Evolutionary conservation across 2,888 invertebrate genomes (phyloP), one percentile per base, ranked within the genome.

Genomic region (Chymomyza amoena): DNA sequence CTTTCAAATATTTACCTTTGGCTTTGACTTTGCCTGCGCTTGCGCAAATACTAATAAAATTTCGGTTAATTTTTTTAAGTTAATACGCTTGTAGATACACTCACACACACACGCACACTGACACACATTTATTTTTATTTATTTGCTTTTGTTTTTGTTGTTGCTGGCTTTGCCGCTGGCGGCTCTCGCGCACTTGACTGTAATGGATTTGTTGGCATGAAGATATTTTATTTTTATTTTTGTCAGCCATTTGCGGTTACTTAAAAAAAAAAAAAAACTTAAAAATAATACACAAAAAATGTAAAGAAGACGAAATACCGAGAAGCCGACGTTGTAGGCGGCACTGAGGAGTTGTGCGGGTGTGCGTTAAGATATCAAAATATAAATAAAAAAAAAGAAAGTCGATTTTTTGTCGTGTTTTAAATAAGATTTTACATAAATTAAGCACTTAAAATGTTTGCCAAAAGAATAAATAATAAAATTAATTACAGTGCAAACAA

Each of bases 31-130:
- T 81, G 84, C 77, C 89, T 89, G 84, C 84, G 89, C 87, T 85
- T 85, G 88, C 84, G 89, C 87, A 88, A 91, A 91, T 88, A 91
- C 87, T 88, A 89, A 90, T 90, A 90, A 90, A 90, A 90, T 90
- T 91, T 90, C 83, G 89, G 90, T 89, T 89, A 89, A 89, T 90
- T 89, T 89, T 88, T 81, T 80, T 76, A 87, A 84, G 76, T 87
- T 80, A 87, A 89, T 88, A 85, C 86, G 73, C 83, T n/a, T 63
- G 56, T 52, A 36, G 6, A 81, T 45, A 45, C 72, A 73, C 69
- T 78, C 70, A 73, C 69, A 39, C 57, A 6, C 13, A 60, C 28
- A 32, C 51, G 50, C 52, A 64, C 25, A 51, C 69, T 25, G 32
- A 36, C 52, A 15, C 52, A 64, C 28, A 72, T 68, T 78, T 86